Conservation (phyloP, 2,797 vertebrate species). For the Sebastes reedi region DNA sequence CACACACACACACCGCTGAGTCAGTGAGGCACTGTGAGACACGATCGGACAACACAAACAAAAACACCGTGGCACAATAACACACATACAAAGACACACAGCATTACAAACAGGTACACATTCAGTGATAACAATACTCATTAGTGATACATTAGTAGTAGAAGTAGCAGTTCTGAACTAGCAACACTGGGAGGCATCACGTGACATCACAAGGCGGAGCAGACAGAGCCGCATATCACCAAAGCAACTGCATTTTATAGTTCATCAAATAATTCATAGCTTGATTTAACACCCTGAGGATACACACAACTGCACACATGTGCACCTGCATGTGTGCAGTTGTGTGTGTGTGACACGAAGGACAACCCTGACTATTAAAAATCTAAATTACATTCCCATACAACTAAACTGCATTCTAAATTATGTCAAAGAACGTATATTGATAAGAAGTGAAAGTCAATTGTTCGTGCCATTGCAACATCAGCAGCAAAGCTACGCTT, state of each 20-base stretch:
- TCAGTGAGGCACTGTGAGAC: slow-evolving; percentile 29
- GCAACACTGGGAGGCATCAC: neutral
- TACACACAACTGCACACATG: neutral
- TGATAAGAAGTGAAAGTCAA: no score
- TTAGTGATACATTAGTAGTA: neutral
- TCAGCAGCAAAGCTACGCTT: no score
- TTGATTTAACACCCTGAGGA: slow-evolving; percentile 10
- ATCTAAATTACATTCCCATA: no score
- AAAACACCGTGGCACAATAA: slow-evolving; percentile 34
- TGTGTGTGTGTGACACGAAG: neutral
- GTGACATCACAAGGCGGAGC: slow-evolving; percentile 5
- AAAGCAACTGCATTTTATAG: neutral
- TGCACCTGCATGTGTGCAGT: neutral
- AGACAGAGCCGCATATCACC: neutral
- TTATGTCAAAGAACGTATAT: no score
- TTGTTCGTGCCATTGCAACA: no score
- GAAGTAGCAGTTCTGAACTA: neutral
- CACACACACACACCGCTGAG: neutral
- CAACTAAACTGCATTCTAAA: no score
- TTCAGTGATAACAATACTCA: neutral
- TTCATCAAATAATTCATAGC: slow-evolving; percentile 5
- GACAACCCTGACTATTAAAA: no score
- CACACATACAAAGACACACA: slow-evolving; percentile 1
- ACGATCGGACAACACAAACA: slow-evolving; percentile 42
- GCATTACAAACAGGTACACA: neutral